phyloP scores from a whole-genome alignment of 2,888 invertebrate genomes.

The Herminia tarsipennalis region DNA sequence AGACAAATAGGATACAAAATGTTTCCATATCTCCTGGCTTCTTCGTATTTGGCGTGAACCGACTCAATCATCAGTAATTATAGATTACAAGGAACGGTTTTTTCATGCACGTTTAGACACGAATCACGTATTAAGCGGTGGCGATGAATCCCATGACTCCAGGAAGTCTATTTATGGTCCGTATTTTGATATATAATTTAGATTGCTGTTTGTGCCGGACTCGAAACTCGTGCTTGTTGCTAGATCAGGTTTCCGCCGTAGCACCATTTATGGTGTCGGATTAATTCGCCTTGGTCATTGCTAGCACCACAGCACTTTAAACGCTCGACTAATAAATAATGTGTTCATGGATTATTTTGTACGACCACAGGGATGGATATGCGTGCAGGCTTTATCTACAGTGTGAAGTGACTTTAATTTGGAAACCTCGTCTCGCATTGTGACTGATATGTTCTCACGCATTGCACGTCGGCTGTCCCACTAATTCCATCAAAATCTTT shows the following conservation, averaged over 20 bases:
- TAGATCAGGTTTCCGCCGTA: constrained; percentile 77
- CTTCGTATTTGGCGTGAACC: constrained; percentile 23
- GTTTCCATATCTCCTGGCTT: constrained; percentile 7
- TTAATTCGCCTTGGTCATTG: constrained; percentile 74
- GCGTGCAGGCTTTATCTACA: no score
- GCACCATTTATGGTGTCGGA: constrained; percentile 75
- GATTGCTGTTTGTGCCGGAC: constrained; percentile 61
- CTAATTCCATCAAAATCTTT: not conserved
- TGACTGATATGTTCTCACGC: constrained; percentile 12
- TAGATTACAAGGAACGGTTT: constrained; percentile 9
- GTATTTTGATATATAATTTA: constrained; percentile 80
- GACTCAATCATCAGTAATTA: constrained; percentile 9
- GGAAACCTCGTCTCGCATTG: constrained; percentile 34
- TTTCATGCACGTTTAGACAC: constrained; percentile 20
- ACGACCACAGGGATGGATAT: constrained; percentile 31
- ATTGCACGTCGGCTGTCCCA: not conserved
- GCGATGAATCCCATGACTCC: constrained; percentile 60
- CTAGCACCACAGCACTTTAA: constrained; percentile 41
- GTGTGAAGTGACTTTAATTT: no score
- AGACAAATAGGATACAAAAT: constrained; percentile 15
- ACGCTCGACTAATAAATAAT: constrained; percentile 43
- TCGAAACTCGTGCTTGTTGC: constrained; percentile 65
- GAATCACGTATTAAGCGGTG: constrained; percentile 41
- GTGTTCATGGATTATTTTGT: constrained; percentile 46
- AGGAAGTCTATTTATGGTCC: constrained; percentile 80